These are phyloP conservation scores for Verasper variegatus DNA, from an alignment of 2,113 vertebrate genomes.

Conservation along the genomic window DNA sequence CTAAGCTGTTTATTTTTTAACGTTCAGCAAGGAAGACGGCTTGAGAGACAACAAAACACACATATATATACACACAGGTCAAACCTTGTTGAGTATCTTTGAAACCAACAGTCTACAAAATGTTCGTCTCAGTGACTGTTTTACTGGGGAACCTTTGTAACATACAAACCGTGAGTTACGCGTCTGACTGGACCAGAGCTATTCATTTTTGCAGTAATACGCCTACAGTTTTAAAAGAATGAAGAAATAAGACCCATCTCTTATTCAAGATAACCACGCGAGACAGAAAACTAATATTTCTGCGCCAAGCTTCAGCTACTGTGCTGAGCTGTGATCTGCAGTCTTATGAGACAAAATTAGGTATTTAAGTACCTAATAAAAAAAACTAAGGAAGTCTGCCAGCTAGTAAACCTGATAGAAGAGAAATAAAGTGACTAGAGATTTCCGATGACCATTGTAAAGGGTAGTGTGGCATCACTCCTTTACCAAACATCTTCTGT, in stretches of 20 bases:
- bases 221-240: slow-evolving; percentile 3
- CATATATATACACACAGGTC: slow-evolving; percentile 55
- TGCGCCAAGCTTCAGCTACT: slow-evolving; percentile 6
- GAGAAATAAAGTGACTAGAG: slow-evolving; percentile 64
- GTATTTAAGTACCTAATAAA: slow-evolving; percentile 40
- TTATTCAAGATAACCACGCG: neutral
- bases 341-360: slow-evolving; percentile 25
- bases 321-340: neutral
- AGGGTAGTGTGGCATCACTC: slow-evolving; percentile 6
- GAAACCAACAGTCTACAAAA: slow-evolving; percentile 17
- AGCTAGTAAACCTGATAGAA: slow-evolving; percentile 46
- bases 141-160: slow-evolving; percentile 8
- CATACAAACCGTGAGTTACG: neutral
- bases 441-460: slow-evolving; percentile 45
- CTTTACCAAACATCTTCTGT: slow-evolving; percentile 41
- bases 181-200: slow-evolving; percentile 7
- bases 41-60: slow-evolving; percentile 42
- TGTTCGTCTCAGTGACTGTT: neutral
- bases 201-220: slow-evolving; percentile 18
- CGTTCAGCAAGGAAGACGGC: slow-evolving; percentile 34
- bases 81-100: slow-evolving; percentile 43
- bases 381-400: slow-evolving; percentile 29
- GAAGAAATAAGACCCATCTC: slow-evolving; percentile 11
- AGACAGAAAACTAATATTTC: slow-evolving; percentile 15
- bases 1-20: neutral